Evolutionary conservation across 2,113 vertebrate genomes (phyloP).

Genomic region (Copsychus sechellarum): DNA sequence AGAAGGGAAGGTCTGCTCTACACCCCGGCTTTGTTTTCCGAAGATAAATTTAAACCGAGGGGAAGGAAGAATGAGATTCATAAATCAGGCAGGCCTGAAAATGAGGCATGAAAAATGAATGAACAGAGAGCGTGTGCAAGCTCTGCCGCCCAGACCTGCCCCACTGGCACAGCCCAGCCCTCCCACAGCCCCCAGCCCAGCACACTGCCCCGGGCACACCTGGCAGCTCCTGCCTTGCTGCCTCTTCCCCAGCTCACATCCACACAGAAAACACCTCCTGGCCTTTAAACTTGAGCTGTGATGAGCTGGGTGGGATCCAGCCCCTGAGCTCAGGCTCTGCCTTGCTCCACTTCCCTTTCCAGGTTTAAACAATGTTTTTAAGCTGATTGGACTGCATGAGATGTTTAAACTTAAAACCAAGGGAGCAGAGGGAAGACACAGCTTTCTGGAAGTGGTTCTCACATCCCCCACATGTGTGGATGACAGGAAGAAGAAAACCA

Average conservation of each 20-base stretch:
- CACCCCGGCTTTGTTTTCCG: background rate
- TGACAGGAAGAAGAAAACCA: background rate
- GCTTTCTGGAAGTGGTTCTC: background rate
- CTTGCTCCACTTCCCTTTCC: background rate
- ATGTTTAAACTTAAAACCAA: background rate
- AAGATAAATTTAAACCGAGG: conserved; percentile 54
- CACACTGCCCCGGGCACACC: background rate
- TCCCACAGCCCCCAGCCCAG: background rate
- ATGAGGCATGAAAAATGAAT: conserved; percentile 52
- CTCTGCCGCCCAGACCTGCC: fast-evolving
- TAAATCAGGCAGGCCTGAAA: conserved; percentile 52
- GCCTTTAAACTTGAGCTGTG: background rate
- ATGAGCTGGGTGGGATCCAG: background rate
- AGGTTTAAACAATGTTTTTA: background rate
- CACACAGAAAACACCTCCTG: background rate
- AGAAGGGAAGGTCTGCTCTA: background rate
- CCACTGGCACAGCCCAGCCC: background rate
- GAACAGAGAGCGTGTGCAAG: background rate
- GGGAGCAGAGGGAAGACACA: background rate
- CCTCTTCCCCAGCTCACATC: background rate
- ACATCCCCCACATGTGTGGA: fast-evolving
- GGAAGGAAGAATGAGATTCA: conserved; percentile 43
- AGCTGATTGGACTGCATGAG: background rate
- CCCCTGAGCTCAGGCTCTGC: background rate
- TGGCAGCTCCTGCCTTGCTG: fast-evolving